Conservation (phyloP, 2,888 invertebrate species). For the Trissolcus japonicus region DNA sequence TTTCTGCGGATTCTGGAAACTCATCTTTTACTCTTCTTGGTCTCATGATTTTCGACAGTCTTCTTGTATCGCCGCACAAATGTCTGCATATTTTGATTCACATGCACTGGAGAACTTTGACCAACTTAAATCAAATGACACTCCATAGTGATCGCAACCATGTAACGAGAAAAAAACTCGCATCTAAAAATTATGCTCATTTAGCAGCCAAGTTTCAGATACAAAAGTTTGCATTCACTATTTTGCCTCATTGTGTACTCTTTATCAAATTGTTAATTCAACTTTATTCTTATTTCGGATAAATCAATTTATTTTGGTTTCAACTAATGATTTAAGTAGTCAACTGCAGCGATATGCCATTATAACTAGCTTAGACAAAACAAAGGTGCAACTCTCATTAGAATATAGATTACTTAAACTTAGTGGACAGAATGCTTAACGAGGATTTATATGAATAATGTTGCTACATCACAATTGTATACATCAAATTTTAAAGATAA, state of each 20-base stretch:
- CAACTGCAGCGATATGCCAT: constrained; percentile 38
- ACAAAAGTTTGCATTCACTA: too few relatives aligned
- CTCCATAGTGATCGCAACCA: constrained; percentile 29
- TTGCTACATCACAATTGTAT: constrained; percentile 49
- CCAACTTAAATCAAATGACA: constrained; percentile 47
- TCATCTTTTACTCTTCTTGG: constrained; percentile 54
- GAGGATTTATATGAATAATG: constrained; percentile 57
- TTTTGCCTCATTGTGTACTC: too few relatives aligned
- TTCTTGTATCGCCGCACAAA: constrained; percentile 57
- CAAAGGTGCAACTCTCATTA: constrained; percentile 52
- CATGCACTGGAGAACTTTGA: background rate
- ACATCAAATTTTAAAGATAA: constrained; percentile 42
- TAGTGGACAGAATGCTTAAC: constrained; percentile 66
- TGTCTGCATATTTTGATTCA: constrained; percentile 49
- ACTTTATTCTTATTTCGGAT: too few relatives aligned
- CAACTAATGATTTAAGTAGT: too few relatives aligned
- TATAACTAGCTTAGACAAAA: constrained; percentile 45
- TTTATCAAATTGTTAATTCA: too few relatives aligned
- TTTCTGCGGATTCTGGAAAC: constrained; percentile 57
- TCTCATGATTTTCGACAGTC: constrained; percentile 59
- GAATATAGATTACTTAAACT: constrained; percentile 66
- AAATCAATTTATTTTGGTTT: too few relatives aligned
- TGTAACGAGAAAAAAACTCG: background rate
- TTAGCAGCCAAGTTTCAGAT: too few relatives aligned
- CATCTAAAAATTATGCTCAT: too few relatives aligned